phyloP scores from a whole-genome alignment of 2,113 vertebrate species.

The Ardeotis arabs region DNA sequence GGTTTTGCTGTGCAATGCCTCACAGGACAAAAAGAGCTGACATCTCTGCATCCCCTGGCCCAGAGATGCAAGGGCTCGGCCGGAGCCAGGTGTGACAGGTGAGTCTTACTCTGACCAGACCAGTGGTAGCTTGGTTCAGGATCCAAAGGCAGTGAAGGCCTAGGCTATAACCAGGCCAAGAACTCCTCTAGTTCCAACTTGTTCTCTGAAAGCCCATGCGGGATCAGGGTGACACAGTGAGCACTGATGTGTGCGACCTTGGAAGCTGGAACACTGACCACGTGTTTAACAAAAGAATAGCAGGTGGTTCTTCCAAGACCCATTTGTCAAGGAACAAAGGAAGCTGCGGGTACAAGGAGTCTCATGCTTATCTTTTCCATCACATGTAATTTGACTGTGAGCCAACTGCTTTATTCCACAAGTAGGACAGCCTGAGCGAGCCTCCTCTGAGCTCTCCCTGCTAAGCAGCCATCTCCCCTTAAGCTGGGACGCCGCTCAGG shows the following conservation, averaged over 20 bases:
- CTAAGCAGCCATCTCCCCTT: background rate
- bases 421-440: background rate
- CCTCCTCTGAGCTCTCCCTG: background rate
- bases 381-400: rapidly evolving
- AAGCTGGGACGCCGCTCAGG: background rate
- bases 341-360: background rate
- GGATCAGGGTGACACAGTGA: background rate
- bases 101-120: background rate
- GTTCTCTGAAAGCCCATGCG: background rate
- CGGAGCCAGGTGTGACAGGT: background rate
- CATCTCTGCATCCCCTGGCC: background rate
- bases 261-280: background rate
- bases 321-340: background rate
- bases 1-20: background rate
- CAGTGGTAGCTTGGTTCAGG: background rate
- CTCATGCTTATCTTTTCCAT: background rate
- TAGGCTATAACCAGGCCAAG: background rate
- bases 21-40: background rate
- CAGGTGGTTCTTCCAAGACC: background rate
- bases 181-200: background rate
- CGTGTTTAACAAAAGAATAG: background rate
- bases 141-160: background rate
- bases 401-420: background rate
- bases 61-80: background rate
- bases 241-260: background rate